A percentile compares a stretch with the other conserved stretches of the same genome.
These are phyloP conservation scores for Agrilus cyanescens DNA, from an alignment of 2,888 invertebrate species.

Conservation along the genomic window DNA sequence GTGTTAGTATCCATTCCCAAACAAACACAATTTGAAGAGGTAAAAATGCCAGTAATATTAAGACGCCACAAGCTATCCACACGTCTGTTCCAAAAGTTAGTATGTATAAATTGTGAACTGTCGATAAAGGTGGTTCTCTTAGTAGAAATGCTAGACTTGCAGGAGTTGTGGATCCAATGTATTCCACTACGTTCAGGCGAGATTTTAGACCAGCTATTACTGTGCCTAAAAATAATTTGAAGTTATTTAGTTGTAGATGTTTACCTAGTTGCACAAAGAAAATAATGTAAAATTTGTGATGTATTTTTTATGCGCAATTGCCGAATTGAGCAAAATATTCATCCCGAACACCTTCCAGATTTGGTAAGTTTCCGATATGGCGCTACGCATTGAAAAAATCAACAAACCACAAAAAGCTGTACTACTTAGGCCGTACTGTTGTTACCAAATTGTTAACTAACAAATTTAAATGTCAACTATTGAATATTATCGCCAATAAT, in stretches of 20 bases:
- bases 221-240: conserved; percentile 28
- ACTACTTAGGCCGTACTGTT: too few species aligned
- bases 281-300: too few species aligned
- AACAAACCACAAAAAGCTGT: too few species aligned
- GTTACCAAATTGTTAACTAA: too few species aligned
- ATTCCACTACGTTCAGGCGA: conserved; percentile 36
- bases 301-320: too few species aligned
- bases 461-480: too few species aligned
- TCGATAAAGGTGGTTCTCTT: conserved; percentile 52
- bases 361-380: too few species aligned
- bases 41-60: conserved; percentile 16
- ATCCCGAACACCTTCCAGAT: too few species aligned
- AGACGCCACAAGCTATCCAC: conserved; percentile 44
- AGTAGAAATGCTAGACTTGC: conserved; percentile 49
- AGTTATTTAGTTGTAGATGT: background rate
- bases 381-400: too few species aligned
- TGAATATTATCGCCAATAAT: too few species aligned
- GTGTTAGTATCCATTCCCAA: conserved; percentile 25
- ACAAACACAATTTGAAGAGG: conserved; percentile 21
- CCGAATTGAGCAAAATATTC: too few species aligned
- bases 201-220: conserved; percentile 30
- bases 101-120: conserved; percentile 52
- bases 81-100: conserved; percentile 51
- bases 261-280: too few species aligned
- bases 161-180: conserved; percentile 43